Percentiles rank a stretch among this genome's conserved stretches.
Evolutionary conservation across 2,888 invertebrate genomes (phyloP).

Genomic region (Sinohyriopsis cumingii): DNA sequence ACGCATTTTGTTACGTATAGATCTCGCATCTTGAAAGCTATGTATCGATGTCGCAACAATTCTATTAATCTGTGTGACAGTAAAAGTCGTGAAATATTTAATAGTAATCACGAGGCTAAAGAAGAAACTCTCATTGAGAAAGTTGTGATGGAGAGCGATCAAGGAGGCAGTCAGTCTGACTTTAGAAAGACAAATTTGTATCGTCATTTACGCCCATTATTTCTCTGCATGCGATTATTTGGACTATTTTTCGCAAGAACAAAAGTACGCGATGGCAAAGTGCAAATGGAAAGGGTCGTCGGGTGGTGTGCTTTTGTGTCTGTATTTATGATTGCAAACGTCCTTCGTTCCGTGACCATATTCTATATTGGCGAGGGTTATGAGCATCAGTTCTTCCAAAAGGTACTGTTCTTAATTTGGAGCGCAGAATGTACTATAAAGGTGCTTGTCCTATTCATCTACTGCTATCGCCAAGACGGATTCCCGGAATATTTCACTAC

Average conservation of each 20-base stretch:
- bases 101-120: too few species aligned
- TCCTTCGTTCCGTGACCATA: conserved; percentile 30
- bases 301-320: conserved; percentile 27
- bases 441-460: conserved; percentile 20
- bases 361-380: conserved; percentile 30
- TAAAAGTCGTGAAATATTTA: too few species aligned
- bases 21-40: too few species aligned
- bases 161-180: not conserved
- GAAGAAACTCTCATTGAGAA: too few species aligned
- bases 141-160: too few species aligned
- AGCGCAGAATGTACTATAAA: conserved; percentile 37
- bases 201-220: conserved; percentile 26
- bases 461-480: conserved; percentile 32
- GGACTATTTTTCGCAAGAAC: conserved; percentile 32
- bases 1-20: too few species aligned
- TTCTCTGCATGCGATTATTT: conserved; percentile 30
- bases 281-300: conserved; percentile 18
- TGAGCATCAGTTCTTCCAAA: conserved; percentile 45
- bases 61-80: too few species aligned
- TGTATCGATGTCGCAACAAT: too few species aligned
- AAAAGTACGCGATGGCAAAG: conserved; percentile 8
- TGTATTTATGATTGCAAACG: conserved; percentile 24
- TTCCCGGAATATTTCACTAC: conserved; percentile 34
- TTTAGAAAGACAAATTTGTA: conserved; percentile 11
- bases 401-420: conserved; percentile 45